These are phyloP conservation scores for Melanaphis sacchari DNA, from an alignment of 1,140 invertebrate genomes.

Conservation along the genomic window DNA sequence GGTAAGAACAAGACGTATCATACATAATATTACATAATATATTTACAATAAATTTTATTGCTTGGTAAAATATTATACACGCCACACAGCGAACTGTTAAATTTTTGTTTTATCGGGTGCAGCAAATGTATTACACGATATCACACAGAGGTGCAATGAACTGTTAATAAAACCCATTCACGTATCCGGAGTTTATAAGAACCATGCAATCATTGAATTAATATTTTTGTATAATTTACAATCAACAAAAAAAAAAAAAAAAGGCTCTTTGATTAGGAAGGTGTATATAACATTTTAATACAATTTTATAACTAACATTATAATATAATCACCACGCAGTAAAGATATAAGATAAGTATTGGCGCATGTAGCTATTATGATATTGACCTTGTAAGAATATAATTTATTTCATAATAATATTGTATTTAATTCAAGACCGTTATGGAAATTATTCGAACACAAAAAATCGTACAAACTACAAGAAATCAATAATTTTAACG, in stretches of 20 bases:
- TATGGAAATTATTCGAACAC: not conserved
- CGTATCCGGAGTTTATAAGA: not conserved
- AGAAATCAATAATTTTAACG: not conserved
- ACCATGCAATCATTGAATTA: not conserved
- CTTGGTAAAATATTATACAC: not conserved
- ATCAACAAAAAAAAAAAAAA: not conserved
- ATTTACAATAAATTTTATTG: not conserved
- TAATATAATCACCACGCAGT: not conserved
- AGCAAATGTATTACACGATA: not conserved
- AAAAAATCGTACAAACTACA: not conserved
- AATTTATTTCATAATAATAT: not conserved
- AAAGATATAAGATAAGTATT: not conserved
- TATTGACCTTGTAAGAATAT: not conserved
- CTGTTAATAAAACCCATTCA: conserved; percentile 14
- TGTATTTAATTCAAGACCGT: not conserved
- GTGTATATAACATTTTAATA: not conserved
- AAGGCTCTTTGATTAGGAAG: not conserved
- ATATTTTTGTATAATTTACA: not conserved
- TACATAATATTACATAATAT: not conserved
- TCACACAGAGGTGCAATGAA: conserved; percentile 8
- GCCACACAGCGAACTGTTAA: not conserved
- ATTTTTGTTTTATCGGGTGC: not conserved
- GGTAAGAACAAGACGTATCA: not conserved
- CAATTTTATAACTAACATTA: not conserved
- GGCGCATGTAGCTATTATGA: not conserved